Evolutionary conservation across 2,888 invertebrate genomes (phyloP).

Genomic region (Marasmarcha lunaedactyla): DNA sequence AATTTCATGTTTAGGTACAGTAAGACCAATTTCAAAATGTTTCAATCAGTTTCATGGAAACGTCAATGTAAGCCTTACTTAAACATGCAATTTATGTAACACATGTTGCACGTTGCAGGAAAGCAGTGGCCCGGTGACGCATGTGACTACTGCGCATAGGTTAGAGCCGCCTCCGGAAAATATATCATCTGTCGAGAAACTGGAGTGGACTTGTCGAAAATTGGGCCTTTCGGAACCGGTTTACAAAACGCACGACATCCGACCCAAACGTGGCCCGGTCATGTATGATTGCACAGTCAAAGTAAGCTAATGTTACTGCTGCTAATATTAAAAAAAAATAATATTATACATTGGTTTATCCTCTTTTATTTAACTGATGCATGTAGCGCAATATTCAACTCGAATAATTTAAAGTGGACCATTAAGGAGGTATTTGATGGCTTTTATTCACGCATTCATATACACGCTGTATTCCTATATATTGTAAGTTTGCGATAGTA

Average conservation of each 20-base stretch:
- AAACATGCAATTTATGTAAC: no score
- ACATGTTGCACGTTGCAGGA: no score
- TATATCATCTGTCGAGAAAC: conserved; percentile 39
- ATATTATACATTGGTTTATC: neutral
- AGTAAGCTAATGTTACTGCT: no score
- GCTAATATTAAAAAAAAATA: conserved; percentile 2
- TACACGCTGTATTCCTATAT: no score
- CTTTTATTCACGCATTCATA: no score
- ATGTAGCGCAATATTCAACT: no score
- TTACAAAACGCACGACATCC: conserved; percentile 39
- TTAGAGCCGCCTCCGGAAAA: conserved; percentile 56
- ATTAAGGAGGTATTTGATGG: no score
- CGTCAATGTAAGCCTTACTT: no score
- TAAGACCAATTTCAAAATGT: no score
- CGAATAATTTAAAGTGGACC: no score
- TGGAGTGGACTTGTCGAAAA: conserved; percentile 58
- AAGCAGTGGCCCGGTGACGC: conserved; percentile 34
- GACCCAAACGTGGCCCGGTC: conserved; percentile 37
- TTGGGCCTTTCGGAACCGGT: conserved; percentile 50
- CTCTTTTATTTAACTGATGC: neutral
- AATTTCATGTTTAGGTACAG: conserved; percentile 6
- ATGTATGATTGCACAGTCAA: conserved; percentile 48
- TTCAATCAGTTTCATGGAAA: no score
- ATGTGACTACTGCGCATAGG: conserved; percentile 34
- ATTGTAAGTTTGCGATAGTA: no score